Evolutionary conservation across 2,888 invertebrate species (phyloP).

Genomic region (Anarsia innoxiella): DNA sequence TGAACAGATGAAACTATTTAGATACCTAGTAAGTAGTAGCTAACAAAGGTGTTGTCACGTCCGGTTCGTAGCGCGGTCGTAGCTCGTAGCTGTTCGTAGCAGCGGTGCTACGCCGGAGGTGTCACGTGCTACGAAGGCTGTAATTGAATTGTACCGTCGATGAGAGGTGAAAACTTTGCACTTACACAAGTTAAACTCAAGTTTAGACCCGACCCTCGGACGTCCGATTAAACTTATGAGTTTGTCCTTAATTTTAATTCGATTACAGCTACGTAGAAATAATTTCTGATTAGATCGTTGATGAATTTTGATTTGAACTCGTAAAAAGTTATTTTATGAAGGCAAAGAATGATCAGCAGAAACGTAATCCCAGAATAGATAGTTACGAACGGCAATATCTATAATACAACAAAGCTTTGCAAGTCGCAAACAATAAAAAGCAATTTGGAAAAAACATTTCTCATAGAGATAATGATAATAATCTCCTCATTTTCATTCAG

Average conservation of each 20-base stretch:
- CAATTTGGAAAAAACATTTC: conserved; percentile 6
- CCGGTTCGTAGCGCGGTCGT: conserved; percentile 17
- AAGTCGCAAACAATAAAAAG: neutral
- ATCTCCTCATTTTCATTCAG: conserved; percentile 37
- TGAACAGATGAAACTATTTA: too few relatives aligned
- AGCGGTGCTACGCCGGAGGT: conserved; percentile 17
- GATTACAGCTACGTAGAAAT: too few relatives aligned
- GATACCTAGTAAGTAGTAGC: too few relatives aligned
- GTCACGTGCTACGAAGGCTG: conserved; percentile 8
- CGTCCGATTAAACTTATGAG: too few relatives aligned
- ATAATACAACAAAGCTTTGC: too few relatives aligned
- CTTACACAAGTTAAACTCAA: conserved; percentile 6
- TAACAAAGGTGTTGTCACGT: conserved; percentile 8
- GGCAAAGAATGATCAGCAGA: too few relatives aligned
- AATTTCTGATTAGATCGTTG: too few relatives aligned
- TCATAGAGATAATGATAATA: conserved; percentile 24
- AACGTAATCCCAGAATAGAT: too few relatives aligned
- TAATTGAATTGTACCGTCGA: conserved; percentile 6
- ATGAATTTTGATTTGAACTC: too few relatives aligned
- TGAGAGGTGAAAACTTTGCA: conserved; percentile 10
- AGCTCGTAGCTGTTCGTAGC: conserved; percentile 13
- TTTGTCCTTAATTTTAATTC: too few relatives aligned
- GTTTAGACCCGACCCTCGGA: neutral
- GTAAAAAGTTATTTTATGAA: too few relatives aligned
- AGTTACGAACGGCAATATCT: too few relatives aligned